These are phyloP conservation scores for Uria lomvia DNA, from an alignment of 2,113 vertebrate species.

Conservation along the genomic window DNA sequence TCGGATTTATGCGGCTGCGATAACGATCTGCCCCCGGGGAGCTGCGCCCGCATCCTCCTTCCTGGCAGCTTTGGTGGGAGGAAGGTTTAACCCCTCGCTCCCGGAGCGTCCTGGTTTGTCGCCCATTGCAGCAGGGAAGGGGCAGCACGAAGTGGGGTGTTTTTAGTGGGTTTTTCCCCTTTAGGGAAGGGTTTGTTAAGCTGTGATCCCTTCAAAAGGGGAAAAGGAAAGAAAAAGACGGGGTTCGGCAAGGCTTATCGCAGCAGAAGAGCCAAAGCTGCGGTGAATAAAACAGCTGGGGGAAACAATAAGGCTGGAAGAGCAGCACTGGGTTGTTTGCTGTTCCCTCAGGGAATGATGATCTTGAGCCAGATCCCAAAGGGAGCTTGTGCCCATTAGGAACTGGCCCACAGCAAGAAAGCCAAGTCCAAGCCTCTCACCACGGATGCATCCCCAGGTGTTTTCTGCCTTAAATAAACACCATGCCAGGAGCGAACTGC, in stretches of 20 bases:
- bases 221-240: not conserved
- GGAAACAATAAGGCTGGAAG: not conserved
- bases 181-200: not conserved
- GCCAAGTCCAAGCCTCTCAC: not conserved
- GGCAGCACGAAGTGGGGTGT: not conserved
- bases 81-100: not conserved
- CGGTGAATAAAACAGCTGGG: not conserved
- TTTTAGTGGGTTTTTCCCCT: not conserved
- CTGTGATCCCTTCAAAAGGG: not conserved
- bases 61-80: not conserved
- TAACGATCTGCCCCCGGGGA: not conserved
- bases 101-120: not conserved
- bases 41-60: not conserved
- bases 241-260: not conserved
- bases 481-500: not conserved
- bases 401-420: not conserved
- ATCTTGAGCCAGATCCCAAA: not conserved
- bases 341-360: not conserved
- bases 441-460: not conserved
- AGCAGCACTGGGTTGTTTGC: not conserved
- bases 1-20: not conserved
- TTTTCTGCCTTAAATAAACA: not conserved
- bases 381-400: not conserved
- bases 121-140: rapidly evolving
- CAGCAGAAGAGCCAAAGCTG: not conserved